These are phyloP conservation scores for Leptocoma aspasia DNA, from an alignment of 2,113 vertebrate genomes.

Conservation along the genomic window DNA sequence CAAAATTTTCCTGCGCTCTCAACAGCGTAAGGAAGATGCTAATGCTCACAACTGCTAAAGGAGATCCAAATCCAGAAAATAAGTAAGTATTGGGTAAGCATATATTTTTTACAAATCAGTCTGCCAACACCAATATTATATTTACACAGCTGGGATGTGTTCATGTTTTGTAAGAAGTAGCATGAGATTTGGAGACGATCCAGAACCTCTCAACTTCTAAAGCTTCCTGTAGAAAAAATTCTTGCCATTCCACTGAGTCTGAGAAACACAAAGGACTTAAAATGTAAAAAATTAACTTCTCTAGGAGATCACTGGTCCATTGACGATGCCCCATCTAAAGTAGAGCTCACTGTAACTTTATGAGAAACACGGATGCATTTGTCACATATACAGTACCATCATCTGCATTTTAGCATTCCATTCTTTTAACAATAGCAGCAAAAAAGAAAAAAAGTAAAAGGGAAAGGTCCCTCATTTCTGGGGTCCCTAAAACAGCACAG, in stretches of 20 bases:
- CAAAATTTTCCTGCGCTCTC: not conserved
- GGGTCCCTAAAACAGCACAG: not conserved
- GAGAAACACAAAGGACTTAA: slow-evolving; percentile 11
- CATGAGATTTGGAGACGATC: slow-evolving; percentile 39
- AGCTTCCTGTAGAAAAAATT: slow-evolving; percentile 40
- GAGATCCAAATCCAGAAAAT: not conserved
- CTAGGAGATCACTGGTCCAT: not conserved
- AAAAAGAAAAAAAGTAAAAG: not conserved
- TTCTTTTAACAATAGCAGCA: not conserved
- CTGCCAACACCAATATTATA: slow-evolving; percentile 16
- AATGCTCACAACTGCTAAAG: not conserved
- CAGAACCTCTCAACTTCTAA: slow-evolving; percentile 41
- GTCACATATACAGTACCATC: not conserved
- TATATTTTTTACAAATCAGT: slow-evolving; percentile 18
- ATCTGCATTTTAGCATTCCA: not conserved
- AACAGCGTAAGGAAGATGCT: not conserved
- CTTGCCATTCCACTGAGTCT: slow-evolving; percentile 34
- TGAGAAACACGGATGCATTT: accelerated
- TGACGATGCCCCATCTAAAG: not conserved
- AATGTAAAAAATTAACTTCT: not conserved
- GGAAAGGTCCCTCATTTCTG: not conserved
- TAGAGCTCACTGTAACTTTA: not conserved
- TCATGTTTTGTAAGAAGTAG: slow-evolving; percentile 35
- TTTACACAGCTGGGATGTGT: slow-evolving; percentile 54
- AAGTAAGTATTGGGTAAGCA: not conserved